These are phyloP conservation scores for Bellardia pandia DNA, from an alignment of 2,888 invertebrate genomes.

Conservation along the genomic window DNA sequence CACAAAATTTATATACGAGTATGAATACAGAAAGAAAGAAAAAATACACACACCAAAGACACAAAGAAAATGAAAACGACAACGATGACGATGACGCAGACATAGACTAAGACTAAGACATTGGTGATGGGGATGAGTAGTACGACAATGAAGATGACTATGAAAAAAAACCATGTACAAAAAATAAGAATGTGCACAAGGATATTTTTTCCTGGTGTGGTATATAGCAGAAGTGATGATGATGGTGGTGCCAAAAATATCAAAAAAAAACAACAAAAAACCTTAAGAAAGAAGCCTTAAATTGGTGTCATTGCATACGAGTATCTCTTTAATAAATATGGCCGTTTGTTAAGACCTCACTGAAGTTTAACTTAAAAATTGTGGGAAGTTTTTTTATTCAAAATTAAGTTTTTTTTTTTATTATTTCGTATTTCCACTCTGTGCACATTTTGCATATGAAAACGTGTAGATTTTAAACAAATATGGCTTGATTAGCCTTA, in stretches of 20 bases:
- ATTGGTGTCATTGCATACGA: conserved; percentile 67
- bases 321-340: conserved; percentile 72
- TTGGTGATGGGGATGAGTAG: conserved; percentile 56
- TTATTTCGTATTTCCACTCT: conserved; percentile 47
- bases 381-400: conserved; percentile 61
- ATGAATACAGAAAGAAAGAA: conserved; percentile 23
- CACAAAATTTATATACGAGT: conserved; percentile 43
- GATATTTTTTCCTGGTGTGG: conserved; percentile 63
- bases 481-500: conserved; percentile 73
- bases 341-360: conserved; percentile 72
- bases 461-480: conserved; percentile 73
- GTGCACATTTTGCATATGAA: conserved; percentile 70
- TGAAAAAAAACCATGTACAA: conserved; percentile 55
- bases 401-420: conserved; percentile 5
- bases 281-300: conserved; percentile 68
- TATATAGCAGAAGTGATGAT: conserved; percentile 55
- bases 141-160: conserved; percentile 66
- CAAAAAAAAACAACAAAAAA: conserved; percentile 29
- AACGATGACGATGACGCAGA: conserved; percentile 63
- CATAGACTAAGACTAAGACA: conserved; percentile 42
- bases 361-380: conserved; percentile 69
- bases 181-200: conserved; percentile 59
- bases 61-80: conserved; percentile 67
- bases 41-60: conserved; percentile 25
- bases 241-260: conserved; percentile 62